phyloP scores from a whole-genome alignment of 2,888 invertebrate genomes.

The Leucophenga maculata region DNA sequence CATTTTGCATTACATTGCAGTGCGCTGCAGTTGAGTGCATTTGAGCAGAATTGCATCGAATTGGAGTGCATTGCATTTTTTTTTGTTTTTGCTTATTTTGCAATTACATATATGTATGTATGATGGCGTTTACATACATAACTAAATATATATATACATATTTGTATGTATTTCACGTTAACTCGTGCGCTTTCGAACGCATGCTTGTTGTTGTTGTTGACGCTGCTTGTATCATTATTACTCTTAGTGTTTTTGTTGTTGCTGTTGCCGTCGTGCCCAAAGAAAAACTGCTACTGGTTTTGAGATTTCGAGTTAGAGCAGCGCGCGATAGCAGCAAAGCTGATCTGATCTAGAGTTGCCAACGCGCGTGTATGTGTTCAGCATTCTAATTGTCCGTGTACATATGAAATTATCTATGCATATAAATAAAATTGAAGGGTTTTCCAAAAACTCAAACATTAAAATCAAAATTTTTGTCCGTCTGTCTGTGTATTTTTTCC shows the following conservation, averaged over 20 bases:
- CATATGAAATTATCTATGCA: too few relatives aligned
- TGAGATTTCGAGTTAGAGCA: constrained; percentile 51
- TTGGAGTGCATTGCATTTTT: background rate
- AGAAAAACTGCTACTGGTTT: constrained; percentile 68
- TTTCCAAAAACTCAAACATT: too few relatives aligned
- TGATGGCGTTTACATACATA: background rate
- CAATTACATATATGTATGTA: background rate
- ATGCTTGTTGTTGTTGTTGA: constrained; percentile 23
- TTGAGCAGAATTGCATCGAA: too few relatives aligned
- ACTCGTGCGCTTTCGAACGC: constrained; percentile 48
- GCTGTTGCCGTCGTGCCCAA: constrained; percentile 46
- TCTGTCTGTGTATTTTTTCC: too few relatives aligned
- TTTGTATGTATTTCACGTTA: constrained; percentile 53
- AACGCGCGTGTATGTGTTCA: constrained; percentile 8
- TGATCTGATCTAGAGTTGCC: constrained; percentile 50
- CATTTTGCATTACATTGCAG: background rate
- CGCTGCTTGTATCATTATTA: constrained; percentile 10
- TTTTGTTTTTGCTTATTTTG: background rate
- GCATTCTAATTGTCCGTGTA: background rate
- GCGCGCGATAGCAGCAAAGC: constrained; percentile 25
- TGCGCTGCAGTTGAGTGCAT: too few relatives aligned
- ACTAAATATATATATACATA: constrained; percentile 16
- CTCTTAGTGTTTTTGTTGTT: constrained; percentile 30
- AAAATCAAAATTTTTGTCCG: too few relatives aligned
- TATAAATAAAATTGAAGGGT: too few relatives aligned